Base-by-base conservation (phyloP, 1,140 invertebrate genomes). In the Leptopilina boulardi region DNA sequence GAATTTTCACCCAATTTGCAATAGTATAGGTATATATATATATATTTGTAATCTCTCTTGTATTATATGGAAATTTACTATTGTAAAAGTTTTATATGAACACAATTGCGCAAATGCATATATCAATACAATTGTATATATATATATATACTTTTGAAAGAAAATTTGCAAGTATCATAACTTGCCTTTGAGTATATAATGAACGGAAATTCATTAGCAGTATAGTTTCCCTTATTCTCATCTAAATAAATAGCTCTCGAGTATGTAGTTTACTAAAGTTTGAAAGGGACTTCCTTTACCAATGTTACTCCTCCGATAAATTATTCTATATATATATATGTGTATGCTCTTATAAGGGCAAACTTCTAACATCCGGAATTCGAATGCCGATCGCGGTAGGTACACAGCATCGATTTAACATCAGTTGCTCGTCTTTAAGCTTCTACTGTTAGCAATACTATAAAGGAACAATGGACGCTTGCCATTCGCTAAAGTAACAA, bases 311-410 rank as follows among this genome's bases (percentile, higher is more conserved):
- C 59, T 66, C 26, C 23, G 13, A 66, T 66, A 34, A 66, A 66
- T 66, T 66, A 66, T 66, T 30, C 26, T n/a, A 30, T 66, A 26
- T 21, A 66, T 66, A 30, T 23, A 66, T 11, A 34, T 30, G 23
- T 66, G 10, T 66, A 5, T 66, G 23, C 59, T 66, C 26, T 66
- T 66, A n/a, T n/a, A 30, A n/a, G 26, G 13, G 26, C 59, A 26
- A 66, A 30, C 59, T 66, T 66, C 59, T 66, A 66, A n/a, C 26
- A 66, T 66, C 11, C 59, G 26, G 26, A 66, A 30, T 66, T 66
- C 59, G 13, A 66, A 30, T 34, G 59, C 23, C 59, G 23, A n/a
- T 66, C 23, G 13, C 10, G 51, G 8, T 8, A 0, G 5, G 19
- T 10, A 0, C 13, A 66, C 23, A 34, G 59, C 3, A 66, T 66